Conservation (phyloP, 2,797 vertebrate species). For the Lepus townsendii region DNA sequence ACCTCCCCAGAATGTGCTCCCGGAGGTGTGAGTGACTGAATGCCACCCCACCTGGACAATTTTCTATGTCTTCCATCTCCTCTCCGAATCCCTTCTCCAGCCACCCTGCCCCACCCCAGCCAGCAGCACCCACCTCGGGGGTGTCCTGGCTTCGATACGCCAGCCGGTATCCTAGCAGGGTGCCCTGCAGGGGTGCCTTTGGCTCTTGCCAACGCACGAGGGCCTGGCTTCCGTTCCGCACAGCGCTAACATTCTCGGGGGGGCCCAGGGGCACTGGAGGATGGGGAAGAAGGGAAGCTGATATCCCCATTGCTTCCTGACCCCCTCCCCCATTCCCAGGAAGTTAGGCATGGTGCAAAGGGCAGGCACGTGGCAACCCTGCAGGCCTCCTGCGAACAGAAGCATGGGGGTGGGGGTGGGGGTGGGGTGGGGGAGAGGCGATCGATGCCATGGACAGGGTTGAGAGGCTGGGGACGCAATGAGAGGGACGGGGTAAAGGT, state of each 20-base stretch:
- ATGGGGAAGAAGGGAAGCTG: slow-evolving; percentile 87
- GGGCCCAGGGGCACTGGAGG: slow-evolving; percentile 91
- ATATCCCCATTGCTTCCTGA: slow-evolving; percentile 69
- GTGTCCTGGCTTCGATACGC: slow-evolving; percentile 90
- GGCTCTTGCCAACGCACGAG: slow-evolving; percentile 91
- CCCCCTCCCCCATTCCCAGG: slow-evolving; percentile 69
- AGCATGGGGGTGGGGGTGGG: not conserved
- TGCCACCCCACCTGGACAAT: not conserved
- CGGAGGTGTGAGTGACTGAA: accelerated
- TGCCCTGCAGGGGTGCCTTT: slow-evolving; percentile 91
- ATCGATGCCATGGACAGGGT: not conserved
- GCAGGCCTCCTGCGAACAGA: slow-evolving; percentile 17
- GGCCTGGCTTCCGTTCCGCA: slow-evolving; percentile 91
- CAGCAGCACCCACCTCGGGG: slow-evolving; percentile 88
- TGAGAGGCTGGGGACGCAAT: not conserved
- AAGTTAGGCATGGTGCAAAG: slow-evolving; percentile 38
- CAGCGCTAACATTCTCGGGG: slow-evolving; percentile 90
- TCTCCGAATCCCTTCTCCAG: not conserved
- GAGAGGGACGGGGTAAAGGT: not conserved
- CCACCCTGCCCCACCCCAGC: not conserved
- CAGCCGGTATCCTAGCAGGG: slow-evolving; percentile 92
- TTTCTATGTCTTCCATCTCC: not conserved
- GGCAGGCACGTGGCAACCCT: not conserved
- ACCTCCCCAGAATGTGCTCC: not conserved
- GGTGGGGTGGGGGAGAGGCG: not conserved